phyloP scores from a whole-genome alignment of 2,888 invertebrate species.

The Helobdella robusta region DNA sequence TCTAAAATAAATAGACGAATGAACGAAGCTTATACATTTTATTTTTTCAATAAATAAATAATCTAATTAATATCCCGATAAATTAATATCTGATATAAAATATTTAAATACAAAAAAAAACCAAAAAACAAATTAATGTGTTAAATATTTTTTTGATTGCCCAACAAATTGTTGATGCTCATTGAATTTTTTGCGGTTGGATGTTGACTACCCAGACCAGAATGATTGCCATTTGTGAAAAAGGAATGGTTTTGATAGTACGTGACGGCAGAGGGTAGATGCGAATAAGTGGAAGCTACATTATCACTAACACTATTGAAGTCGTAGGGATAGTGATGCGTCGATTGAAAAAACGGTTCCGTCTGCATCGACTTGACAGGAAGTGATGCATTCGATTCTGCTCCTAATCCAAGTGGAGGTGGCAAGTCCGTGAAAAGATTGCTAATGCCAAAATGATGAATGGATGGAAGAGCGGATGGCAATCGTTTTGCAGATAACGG shows the following conservation, averaged over 20 bases:
- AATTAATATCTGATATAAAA: too few relatives aligned
- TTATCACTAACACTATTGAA: not conserved
- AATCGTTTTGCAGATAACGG: constrained; percentile 4
- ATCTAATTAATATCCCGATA: too few relatives aligned
- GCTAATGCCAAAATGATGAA: constrained; percentile 17
- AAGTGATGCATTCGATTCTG: not conserved
- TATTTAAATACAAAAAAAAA: too few relatives aligned
- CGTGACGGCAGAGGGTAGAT: not conserved
- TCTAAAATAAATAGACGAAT: too few relatives aligned
- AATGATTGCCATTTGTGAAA: constrained; percentile 7
- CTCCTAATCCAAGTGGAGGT: not conserved
- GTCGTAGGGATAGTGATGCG: constrained; percentile 9
- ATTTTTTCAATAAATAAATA: too few relatives aligned
- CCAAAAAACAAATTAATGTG: too few relatives aligned
- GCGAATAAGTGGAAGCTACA: not conserved
- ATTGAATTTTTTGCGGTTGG: constrained; percentile 14
- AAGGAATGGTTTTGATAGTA: constrained; percentile 5
- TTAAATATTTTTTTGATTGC: constrained; percentile 13
- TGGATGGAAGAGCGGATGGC: constrained; percentile 20
- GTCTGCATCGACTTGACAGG: not conserved
- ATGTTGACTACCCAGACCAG: not conserved
- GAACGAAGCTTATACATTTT: too few relatives aligned
- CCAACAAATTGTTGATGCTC: constrained; percentile 22
- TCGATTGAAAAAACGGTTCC: not conserved
- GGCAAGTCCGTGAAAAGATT: constrained; percentile 18